These are phyloP conservation scores for Forpus xanthops DNA, from an alignment of 2,797 vertebrate species.

Conservation along the genomic window DNA sequence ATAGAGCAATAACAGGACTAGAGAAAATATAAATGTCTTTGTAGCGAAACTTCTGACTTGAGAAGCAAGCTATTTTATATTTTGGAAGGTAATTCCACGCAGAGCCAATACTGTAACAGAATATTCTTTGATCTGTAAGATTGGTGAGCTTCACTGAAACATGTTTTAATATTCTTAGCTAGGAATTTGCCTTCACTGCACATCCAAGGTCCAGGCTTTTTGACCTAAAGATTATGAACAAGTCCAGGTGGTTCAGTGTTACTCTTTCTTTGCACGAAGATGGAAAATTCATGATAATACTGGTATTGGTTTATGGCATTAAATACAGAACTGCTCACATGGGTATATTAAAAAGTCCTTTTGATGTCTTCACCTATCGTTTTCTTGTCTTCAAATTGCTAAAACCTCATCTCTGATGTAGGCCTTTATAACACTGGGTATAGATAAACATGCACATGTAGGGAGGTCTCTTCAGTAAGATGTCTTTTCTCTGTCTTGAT, in stretches of 20 bases:
- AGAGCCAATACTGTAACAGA: constrained; percentile 54
- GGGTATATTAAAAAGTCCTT: neutral
- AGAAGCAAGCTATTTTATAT: constrained; percentile 49
- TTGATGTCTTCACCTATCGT: neutral
- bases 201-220: neutral
- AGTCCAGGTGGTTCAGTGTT: neutral
- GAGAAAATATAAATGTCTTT: constrained; percentile 25
- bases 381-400: neutral
- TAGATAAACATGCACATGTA: neutral
- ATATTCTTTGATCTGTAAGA: constrained; percentile 19
- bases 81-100: constrained; percentile 52
- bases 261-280: neutral
- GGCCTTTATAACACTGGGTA: neutral
- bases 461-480: neutral
- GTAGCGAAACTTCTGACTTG: constrained; percentile 10
- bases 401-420: neutral
- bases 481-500: neutral
- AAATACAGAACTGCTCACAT: neutral
- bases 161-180: neutral
- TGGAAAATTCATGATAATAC: neutral
- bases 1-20: neutral
- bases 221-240: neutral
- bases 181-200: neutral
- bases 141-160: neutral
- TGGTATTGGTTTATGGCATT: neutral